Percentiles rank a stretch among this genome's conserved stretches.
phyloP scores from a whole-genome alignment of 2,797 vertebrate species.

The Gymnodraco acuticeps region DNA sequence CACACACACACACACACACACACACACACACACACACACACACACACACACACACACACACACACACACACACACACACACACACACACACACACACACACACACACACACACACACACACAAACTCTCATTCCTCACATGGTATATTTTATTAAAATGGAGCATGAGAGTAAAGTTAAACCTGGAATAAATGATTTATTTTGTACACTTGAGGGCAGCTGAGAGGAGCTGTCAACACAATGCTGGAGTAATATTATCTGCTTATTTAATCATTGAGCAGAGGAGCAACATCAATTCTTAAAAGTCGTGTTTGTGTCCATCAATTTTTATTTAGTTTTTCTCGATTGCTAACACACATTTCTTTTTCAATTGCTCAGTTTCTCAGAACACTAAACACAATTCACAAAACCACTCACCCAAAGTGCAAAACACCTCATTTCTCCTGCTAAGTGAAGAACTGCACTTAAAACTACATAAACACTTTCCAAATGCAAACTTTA shows the following conservation, averaged over 20 bases:
- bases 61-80: not conserved
- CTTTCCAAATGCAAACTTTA: too few relatives aligned
- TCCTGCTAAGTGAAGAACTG: too few relatives aligned
- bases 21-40: too few relatives aligned
- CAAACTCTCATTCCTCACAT: slow-evolving; percentile 2
- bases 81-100: too few relatives aligned
- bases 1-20: not conserved
- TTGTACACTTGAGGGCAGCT: not conserved
- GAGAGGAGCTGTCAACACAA: not conserved
- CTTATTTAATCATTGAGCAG: not conserved
- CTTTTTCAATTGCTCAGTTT: too few relatives aligned
- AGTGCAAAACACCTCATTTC: too few relatives aligned
- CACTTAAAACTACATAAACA: too few relatives aligned
- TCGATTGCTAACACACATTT: too few relatives aligned
- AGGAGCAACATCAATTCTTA: not conserved
- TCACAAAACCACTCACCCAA: too few relatives aligned
- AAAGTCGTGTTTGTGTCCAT: not conserved
- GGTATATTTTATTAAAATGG: slow-evolving; percentile 8
- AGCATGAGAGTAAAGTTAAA: slow-evolving; percentile 1
- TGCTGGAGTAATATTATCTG: not conserved
- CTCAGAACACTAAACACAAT: too few relatives aligned
- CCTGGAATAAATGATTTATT: not conserved
- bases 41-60: not conserved
- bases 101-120: not conserved
- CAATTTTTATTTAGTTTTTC: too few relatives aligned